Evolutionary conservation across 1,140 invertebrate species (phyloP).

Genomic region (Bombus picipes): DNA sequence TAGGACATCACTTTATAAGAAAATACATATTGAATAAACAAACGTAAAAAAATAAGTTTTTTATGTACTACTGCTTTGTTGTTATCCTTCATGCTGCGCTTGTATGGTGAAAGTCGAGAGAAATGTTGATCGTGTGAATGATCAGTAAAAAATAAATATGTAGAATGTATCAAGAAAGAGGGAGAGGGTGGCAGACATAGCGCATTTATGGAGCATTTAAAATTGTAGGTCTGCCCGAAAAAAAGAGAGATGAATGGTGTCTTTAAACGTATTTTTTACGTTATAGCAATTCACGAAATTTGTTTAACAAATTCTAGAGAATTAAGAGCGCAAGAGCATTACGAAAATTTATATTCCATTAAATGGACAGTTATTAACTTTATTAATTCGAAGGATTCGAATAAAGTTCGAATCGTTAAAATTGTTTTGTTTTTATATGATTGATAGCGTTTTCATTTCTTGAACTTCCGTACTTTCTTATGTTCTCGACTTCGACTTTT

Average conservation of each 20-base stretch:
- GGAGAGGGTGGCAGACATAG: constrained; percentile 75
- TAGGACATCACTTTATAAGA: constrained; percentile 74
- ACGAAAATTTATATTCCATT: constrained; percentile 54
- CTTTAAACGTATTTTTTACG: constrained; percentile 51
- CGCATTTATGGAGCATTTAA: constrained; percentile 72
- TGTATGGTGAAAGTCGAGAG: constrained; percentile 51
- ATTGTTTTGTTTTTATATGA: constrained; percentile 25
- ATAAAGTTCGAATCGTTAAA: constrained; percentile 25
- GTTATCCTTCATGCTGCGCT: constrained; percentile 66
- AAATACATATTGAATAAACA: constrained; percentile 74
- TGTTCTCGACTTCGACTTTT: constrained; percentile 44
- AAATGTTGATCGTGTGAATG: constrained; percentile 50
- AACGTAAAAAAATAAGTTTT: constrained; percentile 66
- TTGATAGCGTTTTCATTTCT: constrained; percentile 30
- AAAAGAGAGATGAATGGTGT: constrained; percentile 12
- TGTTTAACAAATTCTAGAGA: constrained; percentile 59
- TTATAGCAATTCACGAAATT: constrained; percentile 43
- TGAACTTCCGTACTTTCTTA: constrained; percentile 26
- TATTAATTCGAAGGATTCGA: constrained; percentile 26
- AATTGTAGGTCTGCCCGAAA: constrained; percentile 55
- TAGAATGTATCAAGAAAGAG: constrained; percentile 58
- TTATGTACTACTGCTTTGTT: constrained; percentile 67
- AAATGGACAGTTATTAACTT: constrained; percentile 54
- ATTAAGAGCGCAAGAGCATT: constrained; percentile 44
- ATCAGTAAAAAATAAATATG: constrained; percentile 49